Base-by-base conservation (phyloP, 2,888 invertebrate species). In the Ormyrus rosae region DNA sequence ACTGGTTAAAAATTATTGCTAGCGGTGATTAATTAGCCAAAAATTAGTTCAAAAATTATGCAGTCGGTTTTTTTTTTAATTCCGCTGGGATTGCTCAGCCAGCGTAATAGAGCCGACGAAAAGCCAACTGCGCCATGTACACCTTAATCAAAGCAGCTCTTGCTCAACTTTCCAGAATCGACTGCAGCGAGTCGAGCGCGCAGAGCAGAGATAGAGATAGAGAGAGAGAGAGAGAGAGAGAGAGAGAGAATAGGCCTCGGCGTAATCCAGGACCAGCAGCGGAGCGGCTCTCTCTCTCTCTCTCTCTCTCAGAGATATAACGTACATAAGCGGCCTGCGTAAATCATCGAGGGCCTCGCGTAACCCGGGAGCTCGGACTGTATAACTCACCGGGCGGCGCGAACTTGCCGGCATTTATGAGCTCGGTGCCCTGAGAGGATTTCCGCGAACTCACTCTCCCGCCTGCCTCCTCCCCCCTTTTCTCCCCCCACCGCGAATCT, bases 311-410 rank as follows among this genome's bases (percentile, higher is more conserved):
- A 48, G 53, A 69, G 69, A 78, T 78, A 78, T 48, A 64, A 65
- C 65, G 50, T 34, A 34, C 34, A 34, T 60, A 78, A 78, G 65
- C 71, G 71, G 45, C 51, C 78, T 78, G 56, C 78, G 78, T 78
- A 78, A 78, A 78, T 78, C 71, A 78, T 78, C 60, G 78, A 51
- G 13, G 58, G 53, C 60, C 60, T 34, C 50, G 45, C 75, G 73
- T 73, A 73, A 73, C 55, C 55, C 46, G 11, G 58, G 69, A 48
- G 45, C 34, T n/a, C 65, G 11, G 51, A 19, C 64, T 13, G 9
- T 61, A 75, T 75, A 75, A 75, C 75, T 75, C 75, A 68, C 53
- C 50, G 65, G 48, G 46, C 13, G 4, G 65, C 11, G 64, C 53
- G 73, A 64, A 73, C 64, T 73, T 64, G 55, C 73, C 46, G 73